These are phyloP conservation scores for Lasioglossum villosulum DNA, from an alignment of 2,888 invertebrate genomes.

Conservation along the genomic window DNA sequence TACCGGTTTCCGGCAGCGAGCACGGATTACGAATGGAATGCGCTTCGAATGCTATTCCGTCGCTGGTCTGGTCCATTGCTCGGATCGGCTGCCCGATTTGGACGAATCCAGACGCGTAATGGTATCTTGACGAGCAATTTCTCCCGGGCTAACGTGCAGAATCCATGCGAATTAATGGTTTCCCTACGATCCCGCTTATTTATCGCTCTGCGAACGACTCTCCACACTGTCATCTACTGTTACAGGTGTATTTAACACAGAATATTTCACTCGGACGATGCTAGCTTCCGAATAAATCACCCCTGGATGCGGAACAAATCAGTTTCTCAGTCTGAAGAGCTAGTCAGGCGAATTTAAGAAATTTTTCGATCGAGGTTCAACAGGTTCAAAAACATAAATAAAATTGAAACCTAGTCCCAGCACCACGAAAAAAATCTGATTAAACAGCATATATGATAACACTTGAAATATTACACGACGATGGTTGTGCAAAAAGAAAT, in stretches of 20 bases:
- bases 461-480: background rate
- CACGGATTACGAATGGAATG: constrained; percentile 54
- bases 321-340: background rate
- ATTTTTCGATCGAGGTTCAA: background rate
- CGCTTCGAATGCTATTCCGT: constrained; percentile 29
- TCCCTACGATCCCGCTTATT: background rate
- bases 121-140: constrained; percentile 37
- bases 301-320: background rate
- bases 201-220: background rate
- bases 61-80: background rate
- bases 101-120: constrained; percentile 31
- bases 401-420: background rate
- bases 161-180: constrained; percentile 9
- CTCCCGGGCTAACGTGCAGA: background rate
- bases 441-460: too few relatives aligned
- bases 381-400: background rate
- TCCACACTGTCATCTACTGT: background rate
- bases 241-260: background rate
- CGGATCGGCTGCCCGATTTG: constrained; percentile 3
- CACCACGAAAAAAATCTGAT: too few relatives aligned
- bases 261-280: background rate
- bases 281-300: background rate
- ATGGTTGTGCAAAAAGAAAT: background rate
- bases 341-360: background rate
- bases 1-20: constrained; percentile 59